Evolutionary conservation across 2,888 invertebrate species (phyloP), one percentile per base, ranked within the genome.

Genomic region (Dioctria linearis): DNA sequence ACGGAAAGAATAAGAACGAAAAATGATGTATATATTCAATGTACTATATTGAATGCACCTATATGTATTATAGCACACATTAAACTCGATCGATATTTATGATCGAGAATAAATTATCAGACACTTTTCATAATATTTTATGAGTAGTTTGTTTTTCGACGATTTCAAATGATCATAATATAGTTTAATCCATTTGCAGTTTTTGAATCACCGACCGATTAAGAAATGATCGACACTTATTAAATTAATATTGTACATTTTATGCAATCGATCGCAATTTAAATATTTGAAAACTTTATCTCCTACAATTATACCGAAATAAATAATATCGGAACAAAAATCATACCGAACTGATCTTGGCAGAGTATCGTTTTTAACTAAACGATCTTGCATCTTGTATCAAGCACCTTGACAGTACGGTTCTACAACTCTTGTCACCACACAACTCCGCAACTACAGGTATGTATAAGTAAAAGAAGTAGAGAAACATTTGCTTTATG

Each of bases 61-160:
- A 57, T 76, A 51, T 25, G 25, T 25, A 25, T 25, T 25, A 25
- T 59, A 57, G 42, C 46, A 51, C 61, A 73, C 73, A 73, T 61
- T 73, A 63, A 75, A 75, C 5, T 65, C 25, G 80, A 73, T 80
- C 75, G 66, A 80, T 80, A 80, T 80, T 80, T 80, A 80, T 80
- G 80, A 80, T 80, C 75, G 43, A 43, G 40, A 61, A 57, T 49
- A 75, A 75, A 80, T 75, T 75, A 66, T 80, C 63, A 61, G 80
- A 80, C 80, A 80, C 80, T 75, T 75, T 80, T 75, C 43, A 57
- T 57, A 65, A 80, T 80, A 73, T 63, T 49, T 61, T 71, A 73
- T 73, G 42, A 73, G 67, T 73, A 73, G 67, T 73, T 73, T 73
- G 39, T 42, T 42, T 73, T 49, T 25, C 5, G 69, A 11, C 25